Base-by-base conservation (phyloP, 2,797 vertebrate genomes). In the Onychomys torridus region DNA sequence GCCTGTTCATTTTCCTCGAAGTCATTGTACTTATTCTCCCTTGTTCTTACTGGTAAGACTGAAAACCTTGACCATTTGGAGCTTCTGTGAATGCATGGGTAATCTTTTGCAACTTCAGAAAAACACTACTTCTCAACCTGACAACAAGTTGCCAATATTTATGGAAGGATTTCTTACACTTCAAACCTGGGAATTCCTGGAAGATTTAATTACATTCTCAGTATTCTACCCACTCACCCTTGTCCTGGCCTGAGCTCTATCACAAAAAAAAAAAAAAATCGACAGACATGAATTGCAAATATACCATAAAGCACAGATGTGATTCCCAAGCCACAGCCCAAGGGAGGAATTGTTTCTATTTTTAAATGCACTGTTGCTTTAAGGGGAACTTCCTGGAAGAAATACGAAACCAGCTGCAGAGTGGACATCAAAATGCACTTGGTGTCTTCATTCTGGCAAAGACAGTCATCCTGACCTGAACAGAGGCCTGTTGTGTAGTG, bases 341-440 rank as follows among this genome's bases (percentile, higher is more conserved):
- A 95, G 96, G 90, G 46, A 98, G 91, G 94, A 96, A 95, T 13
- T 90, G 40, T 89, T 97, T 95, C 96, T 11, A 98, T 97, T 98
- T 98, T 96, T 98, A 96, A 98, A 96, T 16, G 65, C 55, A 96
- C 81, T 83, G 90, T 85, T 96, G 90, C 91, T 98, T 96, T 96
- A 97, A 98, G 97, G 93, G 34, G 97, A 98, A 97, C 97, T 86
- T 96, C 96, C 81, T 87, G 93, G 75, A 93, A 98, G 97, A 98
- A 98, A 98, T 94, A 96, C 75, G 92, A 98, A 98, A 97, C 97
- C 97, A 97, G 92, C 95, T 88, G 90, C 91, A 97, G 96, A 97
- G 98, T 92, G 97, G 97, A 98, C 97, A 98, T 95, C 95, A 97
- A 98, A 98, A 97, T 75, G 93, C 90, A 1, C 97, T 96, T 95